Conservation (phyloP, 2,888 invertebrate species). For the Philhelius pedissequus region DNA sequence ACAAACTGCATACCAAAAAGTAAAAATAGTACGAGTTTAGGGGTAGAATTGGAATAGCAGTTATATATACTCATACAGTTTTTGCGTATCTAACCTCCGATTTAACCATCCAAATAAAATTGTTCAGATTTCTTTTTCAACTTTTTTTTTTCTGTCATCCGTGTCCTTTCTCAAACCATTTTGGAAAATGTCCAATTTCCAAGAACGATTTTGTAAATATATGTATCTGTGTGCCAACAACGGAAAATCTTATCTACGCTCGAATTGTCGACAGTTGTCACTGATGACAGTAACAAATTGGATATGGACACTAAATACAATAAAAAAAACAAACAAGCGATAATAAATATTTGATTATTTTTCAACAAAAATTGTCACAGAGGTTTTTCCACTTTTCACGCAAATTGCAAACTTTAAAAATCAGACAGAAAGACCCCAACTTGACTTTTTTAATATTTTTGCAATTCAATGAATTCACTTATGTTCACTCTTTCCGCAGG, state of each 20-base stretch:
- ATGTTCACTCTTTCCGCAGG: neutral
- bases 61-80: neutral
- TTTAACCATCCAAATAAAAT: constrained; percentile 2
- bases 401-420: too few relatives aligned
- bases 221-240: constrained; percentile 3
- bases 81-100: constrained; percentile 1
- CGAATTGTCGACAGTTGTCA: constrained; percentile 20
- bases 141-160: neutral
- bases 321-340: neutral
- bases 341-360: constrained; percentile 21
- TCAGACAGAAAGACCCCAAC: neutral
- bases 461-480: neutral
- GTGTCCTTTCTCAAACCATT: neutral
- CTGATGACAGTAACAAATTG: constrained; percentile 15
- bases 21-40: neutral
- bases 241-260: constrained; percentile 8
- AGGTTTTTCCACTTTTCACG: neutral
- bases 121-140: neutral
- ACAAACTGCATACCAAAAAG: neutral
- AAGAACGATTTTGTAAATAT: neutral
- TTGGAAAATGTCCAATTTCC: constrained; percentile 28
- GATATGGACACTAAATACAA: neutral
- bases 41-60: neutral
- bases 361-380: constrained; percentile 3
- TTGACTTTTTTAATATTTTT: neutral